phyloP scores from a whole-genome alignment of 2,797 vertebrate species.

The Acanthis flammea region DNA sequence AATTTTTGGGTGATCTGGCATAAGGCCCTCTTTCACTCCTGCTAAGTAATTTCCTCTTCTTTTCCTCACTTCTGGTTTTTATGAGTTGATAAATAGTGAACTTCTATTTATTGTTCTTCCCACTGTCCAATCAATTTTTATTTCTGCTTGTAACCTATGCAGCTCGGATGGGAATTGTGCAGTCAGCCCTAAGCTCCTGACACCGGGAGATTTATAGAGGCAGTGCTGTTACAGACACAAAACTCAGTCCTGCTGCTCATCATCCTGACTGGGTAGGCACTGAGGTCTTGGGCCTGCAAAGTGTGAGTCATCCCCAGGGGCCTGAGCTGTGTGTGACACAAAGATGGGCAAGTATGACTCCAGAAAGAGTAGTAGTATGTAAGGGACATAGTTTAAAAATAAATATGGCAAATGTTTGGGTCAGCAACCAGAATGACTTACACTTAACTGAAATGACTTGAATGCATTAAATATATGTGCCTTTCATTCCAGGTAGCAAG shows the following conservation, averaged over 20 bases:
- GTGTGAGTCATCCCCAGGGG: background rate
- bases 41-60: background rate
- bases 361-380: background rate
- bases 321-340: background rate
- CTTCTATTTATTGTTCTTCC: background rate
- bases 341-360: background rate
- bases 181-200: background rate
- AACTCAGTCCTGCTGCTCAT: background rate
- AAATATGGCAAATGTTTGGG: background rate
- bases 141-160: background rate
- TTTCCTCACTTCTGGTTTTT: background rate
- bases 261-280: background rate
- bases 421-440: background rate
- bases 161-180: background rate
- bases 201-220: background rate
- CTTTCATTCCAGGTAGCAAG: background rate
- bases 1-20: background rate
- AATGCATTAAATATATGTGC: background rate
- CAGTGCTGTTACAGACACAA: background rate
- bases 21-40: background rate
- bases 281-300: background rate
- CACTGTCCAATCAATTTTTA: background rate
- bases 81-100: background rate
- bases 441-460: background rate
- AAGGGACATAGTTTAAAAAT: background rate